Evolutionary conservation across 2,113 vertebrate genomes (phyloP).

Genomic region (Seriola dumerili): DNA sequence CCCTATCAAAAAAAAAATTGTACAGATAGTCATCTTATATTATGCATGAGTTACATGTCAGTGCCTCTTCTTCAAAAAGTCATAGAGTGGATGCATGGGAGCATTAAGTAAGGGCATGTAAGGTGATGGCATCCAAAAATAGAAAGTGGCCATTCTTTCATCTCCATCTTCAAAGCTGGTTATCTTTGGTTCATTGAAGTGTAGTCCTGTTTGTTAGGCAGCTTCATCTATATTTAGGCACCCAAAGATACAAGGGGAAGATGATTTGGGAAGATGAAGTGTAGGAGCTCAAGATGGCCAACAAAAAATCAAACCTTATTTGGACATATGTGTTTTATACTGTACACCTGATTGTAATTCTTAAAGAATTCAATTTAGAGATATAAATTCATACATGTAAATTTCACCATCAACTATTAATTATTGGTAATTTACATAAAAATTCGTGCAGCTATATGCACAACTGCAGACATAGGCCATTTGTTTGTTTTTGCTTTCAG

Average conservation of each 20-base stretch:
- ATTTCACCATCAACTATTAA: not conserved
- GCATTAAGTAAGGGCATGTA: not conserved
- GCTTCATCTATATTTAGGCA: slow-evolving; percentile 22
- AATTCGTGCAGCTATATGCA: too few species aligned
- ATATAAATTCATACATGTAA: not conserved
- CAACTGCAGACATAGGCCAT: too few species aligned
- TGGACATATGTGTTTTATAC: not conserved
- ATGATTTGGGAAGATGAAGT: slow-evolving; percentile 14
- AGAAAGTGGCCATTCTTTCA: slow-evolving; percentile 28
- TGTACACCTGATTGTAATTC: not conserved
- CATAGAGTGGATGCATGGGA: not conserved
- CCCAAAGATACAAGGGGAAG: not conserved
- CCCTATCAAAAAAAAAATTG: not conserved
- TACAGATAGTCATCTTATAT: not conserved
- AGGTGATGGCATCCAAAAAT: slow-evolving; percentile 27
- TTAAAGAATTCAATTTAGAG: not conserved
- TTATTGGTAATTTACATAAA: not conserved
- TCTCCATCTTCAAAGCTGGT: slow-evolving; percentile 44
- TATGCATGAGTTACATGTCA: not conserved
- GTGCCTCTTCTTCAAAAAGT: slow-evolving; percentile 1
- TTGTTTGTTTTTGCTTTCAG: too few species aligned
- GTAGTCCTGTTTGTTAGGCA: slow-evolving; percentile 4
- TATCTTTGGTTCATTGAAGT: slow-evolving; percentile 35
- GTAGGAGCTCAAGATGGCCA: not conserved
- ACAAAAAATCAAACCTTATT: not conserved